Base-by-base conservation (phyloP, 2,113 vertebrate genomes). In the Columba janthina region DNA sequence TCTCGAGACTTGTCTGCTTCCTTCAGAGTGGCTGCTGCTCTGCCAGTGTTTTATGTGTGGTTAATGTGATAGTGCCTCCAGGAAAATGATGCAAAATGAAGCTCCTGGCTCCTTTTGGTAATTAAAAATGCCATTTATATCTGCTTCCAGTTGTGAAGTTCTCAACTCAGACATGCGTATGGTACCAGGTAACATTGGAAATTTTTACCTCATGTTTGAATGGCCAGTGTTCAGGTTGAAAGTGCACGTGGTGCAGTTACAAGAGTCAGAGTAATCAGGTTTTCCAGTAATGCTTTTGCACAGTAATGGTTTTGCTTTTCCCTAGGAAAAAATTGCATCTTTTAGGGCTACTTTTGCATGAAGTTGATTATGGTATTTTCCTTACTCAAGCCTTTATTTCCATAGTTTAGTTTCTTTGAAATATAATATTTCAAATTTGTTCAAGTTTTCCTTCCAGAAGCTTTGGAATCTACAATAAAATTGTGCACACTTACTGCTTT, bases 241-340 rank as follows among this genome's bases (percentile, higher is more conserved):
- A 17, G 46, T 51, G 32, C 10, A 6, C 2, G 0, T 31, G 7
- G 26, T 46, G 44, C 29, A 40, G 8, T 34, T 40, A 26, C 0
- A 2, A 64, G 25, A 40, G 13, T 53, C 28, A 40, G 26, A 24
- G 26, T 12, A 29, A n/a, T 51, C 16, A 48, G 44, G 8, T 46
- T 19, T 46, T 46, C 44, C 44, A 46, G 18, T 46, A 46, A 46
- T 19, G 44, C 18, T 46, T 46, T 46, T 46, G 44, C 44, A 46
- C 44, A 46, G 18, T 46, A 46, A 46, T 46, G 13, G 18, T 46
- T 46, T 14, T 57, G 20, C 34, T 67, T 53, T 64, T 57, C n/a
- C 6, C 10, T 48, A 48, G 8, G 25, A 7, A 69, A 44, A 82
- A 78, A 29, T 32, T n/a, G 14, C 9, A 19, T 70, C 72, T 73